Conservation (phyloP, 2,797 vertebrate species). For the Syndactyla subalaris region DNA sequence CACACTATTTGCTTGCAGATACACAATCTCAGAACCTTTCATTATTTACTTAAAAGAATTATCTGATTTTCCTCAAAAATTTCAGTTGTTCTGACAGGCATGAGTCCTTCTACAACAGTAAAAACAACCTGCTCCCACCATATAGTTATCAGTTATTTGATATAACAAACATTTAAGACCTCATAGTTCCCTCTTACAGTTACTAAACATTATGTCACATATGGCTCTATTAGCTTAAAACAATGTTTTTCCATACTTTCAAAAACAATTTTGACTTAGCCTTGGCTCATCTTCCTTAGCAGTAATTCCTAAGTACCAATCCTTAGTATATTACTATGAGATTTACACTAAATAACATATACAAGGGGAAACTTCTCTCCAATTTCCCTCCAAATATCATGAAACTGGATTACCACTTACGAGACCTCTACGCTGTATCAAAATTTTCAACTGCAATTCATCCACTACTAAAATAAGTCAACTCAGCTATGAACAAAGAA, state of each 20-base stretch:
- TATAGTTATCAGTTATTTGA: not conserved
- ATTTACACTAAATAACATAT: not conserved
- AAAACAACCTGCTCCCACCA: not conserved
- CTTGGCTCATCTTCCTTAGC: not conserved
- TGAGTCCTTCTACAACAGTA: not conserved
- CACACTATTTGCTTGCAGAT: not conserved
- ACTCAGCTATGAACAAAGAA: not conserved
- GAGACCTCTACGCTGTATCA: not conserved
- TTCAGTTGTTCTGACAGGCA: not conserved
- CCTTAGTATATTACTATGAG: not conserved
- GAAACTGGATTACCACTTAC: not conserved
- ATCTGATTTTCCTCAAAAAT: not conserved
- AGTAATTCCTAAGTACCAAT: not conserved
- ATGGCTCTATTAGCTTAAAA: not conserved
- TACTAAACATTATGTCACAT: not conserved
- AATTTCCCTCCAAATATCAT: not conserved
- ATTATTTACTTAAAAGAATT: conserved; percentile 4
- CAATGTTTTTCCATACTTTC: not conserved
- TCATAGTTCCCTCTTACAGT: not conserved
- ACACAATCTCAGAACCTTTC: not conserved
- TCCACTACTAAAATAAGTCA: not conserved
- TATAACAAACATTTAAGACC: not conserved
- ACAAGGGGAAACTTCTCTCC: not conserved
- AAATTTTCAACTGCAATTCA: not conserved
- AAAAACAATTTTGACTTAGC: not conserved